A percentile compares a stretch with the other conserved stretches of the same genome.
Conservation (phyloP, 2,797 vertebrate genomes). For the Myripristis murdjan region DNA sequence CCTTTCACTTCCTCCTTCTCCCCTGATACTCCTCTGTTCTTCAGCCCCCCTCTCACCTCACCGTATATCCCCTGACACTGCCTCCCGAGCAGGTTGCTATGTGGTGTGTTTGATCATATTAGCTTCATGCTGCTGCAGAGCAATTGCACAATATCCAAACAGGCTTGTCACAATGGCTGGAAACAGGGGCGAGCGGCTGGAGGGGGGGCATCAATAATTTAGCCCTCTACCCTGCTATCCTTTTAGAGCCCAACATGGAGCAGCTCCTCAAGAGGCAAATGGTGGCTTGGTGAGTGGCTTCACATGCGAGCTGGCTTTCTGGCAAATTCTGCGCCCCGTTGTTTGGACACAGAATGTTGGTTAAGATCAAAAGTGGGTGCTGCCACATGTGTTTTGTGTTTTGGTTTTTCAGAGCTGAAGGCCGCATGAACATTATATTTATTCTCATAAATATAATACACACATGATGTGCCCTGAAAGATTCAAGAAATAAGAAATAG, state of each 20-base stretch:
- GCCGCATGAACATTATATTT: too few species aligned
- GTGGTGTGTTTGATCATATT: slow-evolving; percentile 77
- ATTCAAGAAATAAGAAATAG: too few species aligned
- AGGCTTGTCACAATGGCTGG: slow-evolving; percentile 69
- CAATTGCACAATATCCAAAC: slow-evolving; percentile 75
- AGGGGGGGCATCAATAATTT: slow-evolving; percentile 76
- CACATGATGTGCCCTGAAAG: too few species aligned
- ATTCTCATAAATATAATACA: too few species aligned
- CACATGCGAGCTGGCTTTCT: slow-evolving; percentile 31
- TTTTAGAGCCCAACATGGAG: slow-evolving; percentile 42
- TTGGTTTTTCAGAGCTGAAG: too few species aligned
- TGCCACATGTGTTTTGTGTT: too few species aligned
- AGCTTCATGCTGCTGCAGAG: slow-evolving; percentile 72
- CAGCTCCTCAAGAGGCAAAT: slow-evolving; percentile 22
- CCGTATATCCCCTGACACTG: slow-evolving; percentile 29
- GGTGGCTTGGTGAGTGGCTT: slow-evolving; percentile 24
- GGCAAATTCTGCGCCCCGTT: not conserved
- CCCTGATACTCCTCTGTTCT: not conserved
- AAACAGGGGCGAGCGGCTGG: slow-evolving; percentile 56
- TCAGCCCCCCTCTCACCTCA: slow-evolving; percentile 1
- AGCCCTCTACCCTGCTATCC: slow-evolving; percentile 43
- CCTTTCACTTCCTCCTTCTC: slow-evolving; percentile 25
- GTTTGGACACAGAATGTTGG: too few species aligned
- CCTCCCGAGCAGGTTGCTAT: slow-evolving; percentile 49
- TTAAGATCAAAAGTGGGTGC: too few species aligned